These are phyloP conservation scores for Cochlearius cochlearius DNA, from an alignment of 2,113 vertebrate genomes.

Conservation along the genomic window DNA sequence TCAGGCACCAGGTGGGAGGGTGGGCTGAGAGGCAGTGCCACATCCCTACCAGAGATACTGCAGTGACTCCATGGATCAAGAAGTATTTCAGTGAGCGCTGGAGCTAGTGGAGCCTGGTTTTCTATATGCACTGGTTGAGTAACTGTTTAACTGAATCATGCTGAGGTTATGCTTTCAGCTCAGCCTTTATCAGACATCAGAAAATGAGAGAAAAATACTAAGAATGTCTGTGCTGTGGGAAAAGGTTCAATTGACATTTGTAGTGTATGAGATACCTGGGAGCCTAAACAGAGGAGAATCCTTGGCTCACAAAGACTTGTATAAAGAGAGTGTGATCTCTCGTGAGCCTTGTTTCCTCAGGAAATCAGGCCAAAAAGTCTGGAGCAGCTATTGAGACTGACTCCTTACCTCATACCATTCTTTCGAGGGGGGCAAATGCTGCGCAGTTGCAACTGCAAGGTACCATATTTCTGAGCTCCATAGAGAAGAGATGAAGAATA, in stretches of 20 bases:
- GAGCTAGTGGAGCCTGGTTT: neutral
- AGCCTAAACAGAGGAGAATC: neutral
- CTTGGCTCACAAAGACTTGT: neutral
- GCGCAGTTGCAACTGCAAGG: neutral
- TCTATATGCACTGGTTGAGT: neutral
- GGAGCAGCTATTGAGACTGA: neutral
- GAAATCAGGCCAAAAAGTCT: neutral
- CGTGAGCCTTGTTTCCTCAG: neutral
- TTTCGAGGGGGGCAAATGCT: neutral
- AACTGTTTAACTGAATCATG: neutral
- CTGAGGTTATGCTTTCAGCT: neutral
- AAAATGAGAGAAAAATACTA: neutral
- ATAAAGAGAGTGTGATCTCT: neutral
- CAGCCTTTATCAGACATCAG: neutral
- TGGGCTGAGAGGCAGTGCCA: neutral
- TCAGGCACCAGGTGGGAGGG: neutral
- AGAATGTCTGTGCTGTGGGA: neutral
- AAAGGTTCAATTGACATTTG: neutral
- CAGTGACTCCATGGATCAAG: neutral
- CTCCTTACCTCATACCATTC: neutral
- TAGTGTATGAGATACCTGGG: neutral
- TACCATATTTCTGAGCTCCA: neutral
- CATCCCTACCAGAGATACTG: neutral
- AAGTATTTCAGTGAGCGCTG: neutral
- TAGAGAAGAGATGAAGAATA: neutral